Evolutionary conservation across 2,113 vertebrate species (phyloP), one percentile per base, ranked within the genome.

Genomic region (Talpa occidentalis): DNA sequence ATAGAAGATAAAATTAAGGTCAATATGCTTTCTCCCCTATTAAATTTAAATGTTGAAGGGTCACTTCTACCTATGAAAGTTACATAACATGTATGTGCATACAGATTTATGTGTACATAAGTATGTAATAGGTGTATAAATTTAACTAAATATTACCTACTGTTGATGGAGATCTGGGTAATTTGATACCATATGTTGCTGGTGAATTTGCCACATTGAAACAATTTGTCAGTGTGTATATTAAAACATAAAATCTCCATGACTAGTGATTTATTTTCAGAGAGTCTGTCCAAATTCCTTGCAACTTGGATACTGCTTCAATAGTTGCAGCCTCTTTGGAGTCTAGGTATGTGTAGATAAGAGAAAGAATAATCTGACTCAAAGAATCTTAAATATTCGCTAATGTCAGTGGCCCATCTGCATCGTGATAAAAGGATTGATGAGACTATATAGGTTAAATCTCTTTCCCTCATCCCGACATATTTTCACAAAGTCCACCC

Each of bases 381-480:
- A 56, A 91, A 90, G 16, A 81, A 62, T 73, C 35, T 84, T 88
- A 93, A 88, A 73, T 81, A 69, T 88, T 81, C 72, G 49, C 54
- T 78, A 64, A 91, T 95, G 93, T 88, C 76, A 81, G 67, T 77
- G 14, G 5, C 15, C 56, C 91, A 54, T 14, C 19, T 95, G 12
- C 62, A 88, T 69, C 6, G 42, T 72, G 74, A 88, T 64, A 74
- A 95, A 93, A 93, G 4, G 92, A 94, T 3, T 90, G 60, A 73
- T n/a, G 78, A 73, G 69, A 78, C 52, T 92, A 69, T 54, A 22
- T 70, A 81, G 14, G 40, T 52, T 90, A 72, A 74, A 78, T 59
- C 14, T 87, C 28, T 92, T 92, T 40, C 21, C 21, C 10, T 87
- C 8, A 17, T 3, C 88, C 70, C 82, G 42, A 92, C 28, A 44